These are phyloP conservation scores for Lagorchestes hirsutus DNA, from an alignment of 2,797 vertebrate species.

Conservation along the genomic window DNA sequence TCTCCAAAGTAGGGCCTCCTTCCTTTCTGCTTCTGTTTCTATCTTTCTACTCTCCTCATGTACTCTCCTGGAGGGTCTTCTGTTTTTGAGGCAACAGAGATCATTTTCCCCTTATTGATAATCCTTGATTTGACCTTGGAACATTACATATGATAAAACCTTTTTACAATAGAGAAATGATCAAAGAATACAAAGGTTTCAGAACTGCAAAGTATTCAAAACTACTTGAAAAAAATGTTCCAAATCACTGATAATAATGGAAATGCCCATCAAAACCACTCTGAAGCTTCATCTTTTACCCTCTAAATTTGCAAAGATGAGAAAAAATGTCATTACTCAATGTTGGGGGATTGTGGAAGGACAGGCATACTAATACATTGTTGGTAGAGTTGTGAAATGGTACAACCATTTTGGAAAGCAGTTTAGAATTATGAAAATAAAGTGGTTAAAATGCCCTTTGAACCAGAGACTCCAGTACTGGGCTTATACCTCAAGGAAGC, in stretches of 20 bases:
- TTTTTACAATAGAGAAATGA: neutral
- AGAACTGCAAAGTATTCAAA: neutral
- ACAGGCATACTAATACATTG: neutral
- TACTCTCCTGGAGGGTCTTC: neutral
- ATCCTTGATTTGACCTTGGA: neutral
- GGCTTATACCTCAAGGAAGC: neutral
- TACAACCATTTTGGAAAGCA: neutral
- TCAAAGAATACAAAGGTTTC: neutral
- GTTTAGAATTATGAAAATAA: neutral
- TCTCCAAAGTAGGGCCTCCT: neutral
- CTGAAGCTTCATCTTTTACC: neutral
- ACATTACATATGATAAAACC: neutral
- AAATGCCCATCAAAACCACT: neutral
- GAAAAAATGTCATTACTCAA: neutral
- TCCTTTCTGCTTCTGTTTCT: neutral
- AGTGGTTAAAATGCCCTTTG: neutral
- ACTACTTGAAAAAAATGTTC: neutral
- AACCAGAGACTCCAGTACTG: neutral
- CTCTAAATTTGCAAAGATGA: neutral
- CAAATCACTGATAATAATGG: neutral
- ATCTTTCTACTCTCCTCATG: neutral
- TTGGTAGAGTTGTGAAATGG: neutral
- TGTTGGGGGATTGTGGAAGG: neutral
- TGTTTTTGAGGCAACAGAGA: neutral
- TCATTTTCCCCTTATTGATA: neutral